Evolutionary conservation across 92 coral and sea anemone species (phyloP), one percentile per base, ranked within the genome.

Genomic region (Zoanthus solanderi): DNA sequence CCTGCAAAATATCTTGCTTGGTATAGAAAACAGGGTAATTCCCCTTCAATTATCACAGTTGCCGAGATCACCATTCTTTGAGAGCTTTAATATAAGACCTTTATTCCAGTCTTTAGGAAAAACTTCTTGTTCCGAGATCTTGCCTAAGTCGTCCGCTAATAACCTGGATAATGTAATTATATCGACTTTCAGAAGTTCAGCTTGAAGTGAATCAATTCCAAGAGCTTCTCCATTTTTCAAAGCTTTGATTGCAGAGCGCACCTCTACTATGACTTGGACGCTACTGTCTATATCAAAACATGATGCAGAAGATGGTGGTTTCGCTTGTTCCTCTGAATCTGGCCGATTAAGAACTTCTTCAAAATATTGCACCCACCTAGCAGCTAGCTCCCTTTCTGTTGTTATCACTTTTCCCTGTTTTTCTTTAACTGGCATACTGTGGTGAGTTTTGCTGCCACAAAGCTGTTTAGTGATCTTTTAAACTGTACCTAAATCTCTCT

Each of bases 351-450:
- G 72, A 11, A 79, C 84, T 30, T 79, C 84, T 46, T 53, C 31
- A 50, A 79, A 54, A 28, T 79, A 71, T 31, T 79, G 29, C 23
- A 79, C 72, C 53, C 72, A 79, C 28, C 84, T 79, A 7, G 84
- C 71, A 58, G 84, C 72, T 28, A 56, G 71, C 50, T 79, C 72
- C 16, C 52, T n/a, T 71, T 56, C 72, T 12, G 72, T 79, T 56
- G 84, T 79, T n/a, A 79, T 7, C 12, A 23, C 29, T 11, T 80
- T 80, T 30, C 74, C 85, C 37, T 29, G 13, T 14, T 80, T 80
- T 31, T 80, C 85, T 61, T 61, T 61, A 5, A 80, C 85, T 23
- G 81, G 81, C 13, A 30, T 57, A 32, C 61, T 23, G 34, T 80
- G 85, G 73, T 31, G 58, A 73, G 56, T 61, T 74, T 31, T 60